These are phyloP conservation scores for Spodoptera litura DNA, from an alignment of 1,140 invertebrate genomes.

Conservation along the genomic window DNA sequence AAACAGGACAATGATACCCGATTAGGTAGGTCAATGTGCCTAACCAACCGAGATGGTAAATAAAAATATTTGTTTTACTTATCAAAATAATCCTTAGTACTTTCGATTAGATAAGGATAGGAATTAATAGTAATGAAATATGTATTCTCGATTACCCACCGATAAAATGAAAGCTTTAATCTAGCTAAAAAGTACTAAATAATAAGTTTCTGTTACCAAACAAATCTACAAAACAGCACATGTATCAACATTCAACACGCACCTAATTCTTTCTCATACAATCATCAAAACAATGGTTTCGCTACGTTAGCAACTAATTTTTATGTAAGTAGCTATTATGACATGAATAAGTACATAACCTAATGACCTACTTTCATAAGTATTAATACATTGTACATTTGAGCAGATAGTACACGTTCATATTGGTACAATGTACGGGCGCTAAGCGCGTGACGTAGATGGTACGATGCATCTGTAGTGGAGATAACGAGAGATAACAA, in stretches of 20 bases:
- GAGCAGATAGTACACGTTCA: constrained; percentile 41
- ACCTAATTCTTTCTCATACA: constrained; percentile 32
- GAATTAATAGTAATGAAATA: constrained; percentile 21
- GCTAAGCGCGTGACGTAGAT: constrained; percentile 32
- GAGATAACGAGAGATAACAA: constrained; percentile 44
- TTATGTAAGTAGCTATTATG: constrained; percentile 47
- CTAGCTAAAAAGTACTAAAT: too few relatives aligned
- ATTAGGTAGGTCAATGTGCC: constrained; percentile 15
- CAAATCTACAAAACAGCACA: too few relatives aligned
- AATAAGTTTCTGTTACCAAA: too few relatives aligned
- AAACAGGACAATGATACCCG: constrained; percentile 11
- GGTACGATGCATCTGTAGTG: constrained; percentile 24
- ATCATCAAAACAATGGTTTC: constrained; percentile 47
- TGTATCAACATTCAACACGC: neutral
- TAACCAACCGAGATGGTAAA: constrained; percentile 8
- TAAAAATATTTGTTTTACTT: constrained; percentile 35
- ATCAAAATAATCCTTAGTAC: constrained; percentile 15
- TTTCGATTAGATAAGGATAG: constrained; percentile 20
- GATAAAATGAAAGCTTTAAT: constrained; percentile 1
- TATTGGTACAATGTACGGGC: constrained; percentile 21
- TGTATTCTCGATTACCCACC: neutral
- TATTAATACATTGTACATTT: constrained; percentile 37
- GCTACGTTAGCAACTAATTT: constrained; percentile 33
- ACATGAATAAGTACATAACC: constrained; percentile 49
- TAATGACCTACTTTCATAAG: constrained; percentile 49